Conservation (phyloP, 2,113 vertebrate genomes). For the Onychostoma macrolepis region DNA sequence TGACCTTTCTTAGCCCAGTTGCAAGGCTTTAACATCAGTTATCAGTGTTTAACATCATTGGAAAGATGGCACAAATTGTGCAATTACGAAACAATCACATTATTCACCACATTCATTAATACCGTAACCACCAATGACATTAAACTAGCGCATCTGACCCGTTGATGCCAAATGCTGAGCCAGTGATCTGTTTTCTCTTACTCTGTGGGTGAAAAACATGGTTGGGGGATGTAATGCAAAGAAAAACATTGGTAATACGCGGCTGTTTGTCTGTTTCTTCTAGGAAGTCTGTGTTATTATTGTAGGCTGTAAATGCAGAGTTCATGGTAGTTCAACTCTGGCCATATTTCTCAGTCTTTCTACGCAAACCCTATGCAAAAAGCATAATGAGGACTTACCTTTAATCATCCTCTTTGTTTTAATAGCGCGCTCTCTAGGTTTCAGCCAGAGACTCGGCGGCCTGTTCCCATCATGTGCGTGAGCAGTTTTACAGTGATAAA, state of each 20-base stretch:
- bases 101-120: slow-evolving; percentile 25
- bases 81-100: slow-evolving; percentile 15
- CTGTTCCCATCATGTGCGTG: slow-evolving; percentile 20
- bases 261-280: slow-evolving; percentile 71
- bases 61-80: not conserved
- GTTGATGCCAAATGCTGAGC: slow-evolving; percentile 56
- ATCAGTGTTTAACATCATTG: not conserved
- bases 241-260: slow-evolving; percentile 68
- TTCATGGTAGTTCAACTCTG: slow-evolving; percentile 60
- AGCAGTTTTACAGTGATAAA: slow-evolving; percentile 40
- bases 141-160: slow-evolving; percentile 46
- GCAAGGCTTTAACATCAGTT: not conserved
- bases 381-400: not conserved
- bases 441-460: not conserved
- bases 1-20: not conserved
- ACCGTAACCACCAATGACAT: slow-evolving; percentile 42
- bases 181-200: slow-evolving; percentile 72
- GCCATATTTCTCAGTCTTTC: slow-evolving; percentile 49
- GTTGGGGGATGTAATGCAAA: slow-evolving; percentile 63
- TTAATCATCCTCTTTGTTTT: slow-evolving; percentile 15
- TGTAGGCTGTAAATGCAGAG: slow-evolving; percentile 62
- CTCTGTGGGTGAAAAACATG: slow-evolving; percentile 63
- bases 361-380: slow-evolving; percentile 11
- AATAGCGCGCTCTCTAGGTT: not conserved
- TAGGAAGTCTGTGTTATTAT: slow-evolving; percentile 63